A percentile compares a stretch with the other conserved stretches of the same genome.
These are phyloP conservation scores for Ceratitis capitata DNA, from an alignment of 1,140 invertebrate species.

Conservation along the genomic window DNA sequence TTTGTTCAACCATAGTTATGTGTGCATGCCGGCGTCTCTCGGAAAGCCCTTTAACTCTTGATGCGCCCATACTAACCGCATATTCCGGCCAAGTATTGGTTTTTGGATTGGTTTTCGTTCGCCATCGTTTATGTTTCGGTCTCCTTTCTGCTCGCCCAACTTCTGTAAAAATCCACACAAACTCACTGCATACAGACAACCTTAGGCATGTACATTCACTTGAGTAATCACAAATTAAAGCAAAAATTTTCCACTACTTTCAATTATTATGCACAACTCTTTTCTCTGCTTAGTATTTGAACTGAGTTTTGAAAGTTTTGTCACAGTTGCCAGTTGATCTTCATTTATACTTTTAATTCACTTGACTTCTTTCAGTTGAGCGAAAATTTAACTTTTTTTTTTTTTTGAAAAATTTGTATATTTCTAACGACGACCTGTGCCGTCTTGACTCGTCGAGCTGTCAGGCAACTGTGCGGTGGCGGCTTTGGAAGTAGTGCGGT, in stretches of 20 bases:
- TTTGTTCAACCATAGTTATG: no score
- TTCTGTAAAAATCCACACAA: neutral
- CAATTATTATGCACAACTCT: neutral
- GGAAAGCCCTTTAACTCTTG: no score
- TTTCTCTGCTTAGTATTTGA: neutral
- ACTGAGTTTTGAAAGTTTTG: neutral
- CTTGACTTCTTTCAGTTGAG: neutral
- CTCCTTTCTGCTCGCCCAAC: neutral
- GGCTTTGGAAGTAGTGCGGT: neutral
- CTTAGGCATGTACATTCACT: neutral
- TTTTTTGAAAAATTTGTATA: neutral
- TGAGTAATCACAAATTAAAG: neutral
- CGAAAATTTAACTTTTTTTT: neutral
- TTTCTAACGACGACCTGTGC: neutral
- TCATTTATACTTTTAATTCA: neutral
- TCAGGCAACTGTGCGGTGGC: neutral
- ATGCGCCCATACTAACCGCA: constrained; percentile 17
- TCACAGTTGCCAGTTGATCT: neutral
- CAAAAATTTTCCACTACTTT: neutral
- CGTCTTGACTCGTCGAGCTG: neutral
- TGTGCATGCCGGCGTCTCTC: no score
- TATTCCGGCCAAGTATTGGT: constrained; percentile 35
- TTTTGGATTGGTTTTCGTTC: neutral
- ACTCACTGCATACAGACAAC: neutral
- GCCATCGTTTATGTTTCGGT: neutral